Evolutionary conservation across 2,888 invertebrate species (phyloP).

Genomic region (Nomada goodeniana): DNA sequence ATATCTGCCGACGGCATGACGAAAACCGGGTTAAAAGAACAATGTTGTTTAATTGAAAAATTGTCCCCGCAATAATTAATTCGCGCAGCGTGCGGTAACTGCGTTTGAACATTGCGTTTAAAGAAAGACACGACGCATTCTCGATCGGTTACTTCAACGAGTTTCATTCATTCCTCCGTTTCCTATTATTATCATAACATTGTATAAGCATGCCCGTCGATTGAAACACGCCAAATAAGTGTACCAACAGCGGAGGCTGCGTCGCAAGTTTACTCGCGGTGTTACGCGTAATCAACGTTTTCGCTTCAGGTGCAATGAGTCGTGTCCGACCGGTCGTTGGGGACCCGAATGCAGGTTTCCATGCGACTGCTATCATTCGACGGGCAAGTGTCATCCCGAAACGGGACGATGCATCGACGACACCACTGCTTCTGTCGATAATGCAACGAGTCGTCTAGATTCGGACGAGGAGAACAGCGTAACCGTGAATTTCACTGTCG

Average conservation of each 20-base stretch:
- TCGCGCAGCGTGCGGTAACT: background rate
- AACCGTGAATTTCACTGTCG: conserved; percentile 9
- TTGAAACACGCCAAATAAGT: conserved; percentile 24
- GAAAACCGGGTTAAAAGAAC: conserved; percentile 5
- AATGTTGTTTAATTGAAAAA: background rate
- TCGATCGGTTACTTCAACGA: background rate
- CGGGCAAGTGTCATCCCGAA: conserved; percentile 81
- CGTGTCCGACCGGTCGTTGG: conserved; percentile 89
- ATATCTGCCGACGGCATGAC: background rate
- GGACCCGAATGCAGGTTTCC: conserved; percentile 88
- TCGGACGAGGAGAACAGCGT: conserved; percentile 19
- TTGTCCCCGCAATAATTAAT: background rate
- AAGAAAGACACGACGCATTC: background rate
- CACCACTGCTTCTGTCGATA: background rate
- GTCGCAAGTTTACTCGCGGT: background rate
- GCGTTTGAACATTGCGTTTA: background rate
- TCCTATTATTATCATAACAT: conserved; percentile 9
- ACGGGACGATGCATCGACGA: conserved; percentile 86
- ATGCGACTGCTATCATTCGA: conserved; percentile 88
- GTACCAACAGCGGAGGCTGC: background rate
- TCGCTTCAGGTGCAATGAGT: conserved; percentile 74
- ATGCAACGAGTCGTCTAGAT: conserved; percentile 10
- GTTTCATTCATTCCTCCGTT: conserved; percentile 5
- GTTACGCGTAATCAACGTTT: background rate
- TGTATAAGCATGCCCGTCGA: conserved; percentile 30